phyloP scores from a whole-genome alignment of 2,797 vertebrate genomes.

The Echeneis naucrates region DNA sequence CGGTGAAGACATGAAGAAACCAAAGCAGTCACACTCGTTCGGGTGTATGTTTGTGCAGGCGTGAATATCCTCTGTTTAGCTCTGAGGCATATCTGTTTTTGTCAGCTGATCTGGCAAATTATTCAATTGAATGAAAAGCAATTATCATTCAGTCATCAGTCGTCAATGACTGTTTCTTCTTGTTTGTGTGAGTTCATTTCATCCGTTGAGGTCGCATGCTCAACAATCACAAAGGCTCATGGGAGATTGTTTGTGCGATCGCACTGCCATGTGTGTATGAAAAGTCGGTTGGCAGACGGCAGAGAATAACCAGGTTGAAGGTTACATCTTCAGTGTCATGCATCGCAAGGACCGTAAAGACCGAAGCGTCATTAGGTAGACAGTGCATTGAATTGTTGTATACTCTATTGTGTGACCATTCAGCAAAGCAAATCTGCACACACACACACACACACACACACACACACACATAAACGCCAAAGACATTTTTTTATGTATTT shows the following conservation, averaged over 20 bases:
- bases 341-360: slow-evolving; percentile 21
- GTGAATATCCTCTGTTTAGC: background rate
- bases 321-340: slow-evolving; percentile 52
- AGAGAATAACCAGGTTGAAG: slow-evolving; percentile 25
- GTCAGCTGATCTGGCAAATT: background rate
- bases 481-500: slow-evolving; percentile 30
- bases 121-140: background rate
- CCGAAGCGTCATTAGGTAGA: slow-evolving; percentile 22
- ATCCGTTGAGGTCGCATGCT: background rate
- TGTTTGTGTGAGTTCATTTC: background rate
- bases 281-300: slow-evolving; percentile 6
- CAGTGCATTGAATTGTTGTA: slow-evolving; percentile 4
- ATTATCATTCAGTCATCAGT: slow-evolving; percentile 2
- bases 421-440: slow-evolving; percentile 31
- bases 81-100: background rate
- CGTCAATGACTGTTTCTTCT: background rate
- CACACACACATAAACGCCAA: too few relatives aligned
- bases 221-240: background rate
- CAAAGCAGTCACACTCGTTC: background rate
- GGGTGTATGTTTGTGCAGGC: background rate
- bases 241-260: slow-evolving; percentile 9
- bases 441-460: too few relatives aligned
- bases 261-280: slow-evolving; percentile 12
- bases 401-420: slow-evolving; percentile 16
- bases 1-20: background rate